Evolutionary conservation across 53 echinoderm and acorn worm genomes (phyloP).

Genomic region (Temnopleurus reevesii): DNA sequence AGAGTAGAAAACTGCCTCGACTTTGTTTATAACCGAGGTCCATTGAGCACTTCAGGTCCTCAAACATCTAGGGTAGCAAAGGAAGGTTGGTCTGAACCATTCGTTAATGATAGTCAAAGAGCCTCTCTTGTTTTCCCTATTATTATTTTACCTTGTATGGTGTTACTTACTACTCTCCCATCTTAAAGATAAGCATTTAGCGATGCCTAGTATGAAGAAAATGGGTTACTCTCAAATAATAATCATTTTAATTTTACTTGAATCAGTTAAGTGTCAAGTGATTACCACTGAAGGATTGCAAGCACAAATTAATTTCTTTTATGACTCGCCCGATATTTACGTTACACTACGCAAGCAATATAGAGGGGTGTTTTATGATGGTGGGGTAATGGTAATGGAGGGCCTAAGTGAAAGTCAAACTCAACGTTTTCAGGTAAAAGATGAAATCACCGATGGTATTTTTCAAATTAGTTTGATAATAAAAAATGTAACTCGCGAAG

Average conservation of each 20-base stretch:
- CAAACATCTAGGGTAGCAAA: too few relatives aligned
- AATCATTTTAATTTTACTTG: too few relatives aligned
- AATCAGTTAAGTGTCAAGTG: too few relatives aligned
- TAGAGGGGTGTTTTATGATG: neutral
- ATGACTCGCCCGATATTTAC: neutral
- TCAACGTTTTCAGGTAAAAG: neutral
- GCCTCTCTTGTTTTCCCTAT: too few relatives aligned
- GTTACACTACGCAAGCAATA: neutral
- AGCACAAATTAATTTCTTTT: neutral
- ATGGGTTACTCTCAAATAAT: too few relatives aligned
- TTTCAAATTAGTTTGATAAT: neutral
- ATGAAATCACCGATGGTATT: neutral
- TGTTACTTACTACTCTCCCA: too few relatives aligned
- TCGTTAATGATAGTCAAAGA: too few relatives aligned
- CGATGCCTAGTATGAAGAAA: too few relatives aligned
- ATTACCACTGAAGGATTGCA: neutral
- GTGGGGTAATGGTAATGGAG: neutral
- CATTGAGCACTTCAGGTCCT: too few relatives aligned
- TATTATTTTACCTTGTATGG: too few relatives aligned
- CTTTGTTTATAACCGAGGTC: conserved; percentile 1
- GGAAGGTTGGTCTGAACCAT: too few relatives aligned
- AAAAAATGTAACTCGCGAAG: neutral
- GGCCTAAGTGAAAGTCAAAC: conserved; percentile 17
- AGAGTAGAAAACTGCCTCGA: neutral
- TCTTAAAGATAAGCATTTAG: too few relatives aligned